Evolutionary conservation across 1,140 invertebrate genomes (phyloP), one percentile per base, ranked within the genome.

Genomic region (Heliconius congener): DNA sequence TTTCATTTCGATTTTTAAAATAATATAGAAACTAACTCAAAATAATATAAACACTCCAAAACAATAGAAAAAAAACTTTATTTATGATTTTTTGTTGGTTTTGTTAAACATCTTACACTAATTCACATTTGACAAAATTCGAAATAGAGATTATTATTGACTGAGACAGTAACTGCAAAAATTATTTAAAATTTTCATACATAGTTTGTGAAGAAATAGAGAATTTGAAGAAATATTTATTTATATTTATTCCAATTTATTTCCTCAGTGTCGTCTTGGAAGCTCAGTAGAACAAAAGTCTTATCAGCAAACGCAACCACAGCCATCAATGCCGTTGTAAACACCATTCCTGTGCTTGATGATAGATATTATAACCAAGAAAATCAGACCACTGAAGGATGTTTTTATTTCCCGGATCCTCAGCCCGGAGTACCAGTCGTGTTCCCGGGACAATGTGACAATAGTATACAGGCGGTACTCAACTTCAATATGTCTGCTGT

Each of bases 351-450:
- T 27, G 85, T 90, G 0, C 79, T 93, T 8, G 84, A 88, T 72
- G 60, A 90, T 1, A 80, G 82, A 18, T 93, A 92, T 74, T 93
- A 84, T 75, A 18, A 81, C 4, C 1, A 8, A 8, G 79, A 78
- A 34, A 84, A 91, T 66, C 91, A 93, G 39, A 86, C 71, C 39
- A 75, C 74, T 18, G 78, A 82, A 4, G 90, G 87, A 9, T 93
- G 91, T 77, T 93, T 93, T 85, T 92, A 89, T 81, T 92, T 80
- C 78, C 91, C 92, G 6, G 86, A 91, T 19, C 86, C 90, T 0
- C 46, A 83, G 37, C 79, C 82, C 9, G 88, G 87, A 4, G 74
- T 79, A 1, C 87, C 87, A 4, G 91, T 93, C 0, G 76, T 86
- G 3, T 91, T 92, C 78, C 88, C 89, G 8, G 92, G 92, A 76